Evolutionary conservation across 2,113 vertebrate genomes (phyloP).

Genomic region (Syngnathus scovelli): DNA sequence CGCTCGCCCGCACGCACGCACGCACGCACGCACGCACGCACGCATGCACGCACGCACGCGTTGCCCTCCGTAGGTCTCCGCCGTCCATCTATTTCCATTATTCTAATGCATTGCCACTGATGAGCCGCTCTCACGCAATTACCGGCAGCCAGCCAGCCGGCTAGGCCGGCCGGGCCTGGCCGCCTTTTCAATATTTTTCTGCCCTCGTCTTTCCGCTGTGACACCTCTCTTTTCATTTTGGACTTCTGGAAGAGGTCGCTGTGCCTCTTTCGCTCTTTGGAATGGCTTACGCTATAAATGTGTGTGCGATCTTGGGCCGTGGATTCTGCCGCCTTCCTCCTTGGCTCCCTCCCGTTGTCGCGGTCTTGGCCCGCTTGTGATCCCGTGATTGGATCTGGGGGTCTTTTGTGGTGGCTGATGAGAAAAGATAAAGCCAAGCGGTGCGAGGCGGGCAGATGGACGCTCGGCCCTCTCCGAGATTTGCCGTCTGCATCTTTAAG

Average conservation of each 20-base stretch:
- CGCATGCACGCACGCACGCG: too few species aligned
- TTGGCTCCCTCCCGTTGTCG: slow-evolving; percentile 62
- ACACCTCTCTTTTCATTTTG: slow-evolving; percentile 19
- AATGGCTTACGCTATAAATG: neutral
- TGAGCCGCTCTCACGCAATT: slow-evolving; percentile 66
- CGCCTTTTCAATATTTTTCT: slow-evolving; percentile 39
- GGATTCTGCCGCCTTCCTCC: slow-evolving; percentile 63
- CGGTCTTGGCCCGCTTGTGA: slow-evolving; percentile 66
- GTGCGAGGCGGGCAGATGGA: slow-evolving; percentile 71
- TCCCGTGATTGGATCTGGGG: slow-evolving; percentile 69
- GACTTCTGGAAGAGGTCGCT: too few species aligned
- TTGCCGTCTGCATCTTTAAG: too few species aligned
- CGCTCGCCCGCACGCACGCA: too few species aligned
- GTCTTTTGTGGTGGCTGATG: slow-evolving; percentile 71
- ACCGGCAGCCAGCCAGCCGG: slow-evolving; percentile 41
- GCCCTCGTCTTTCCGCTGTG: slow-evolving; percentile 39
- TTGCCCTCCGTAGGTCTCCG: slow-evolving; percentile 64
- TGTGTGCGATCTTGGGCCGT: slow-evolving; percentile 59
- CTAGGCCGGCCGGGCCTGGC: neutral
- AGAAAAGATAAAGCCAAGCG: slow-evolving; percentile 70
- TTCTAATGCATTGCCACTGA: slow-evolving; percentile 69
- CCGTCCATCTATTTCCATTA: slow-evolving; percentile 70
- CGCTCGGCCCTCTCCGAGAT: neutral
- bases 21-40: too few species aligned
- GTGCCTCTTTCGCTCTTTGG: neutral